Base-by-base conservation (phyloP, 1,140 invertebrate species). In the Drosophila mayri region DNA sequence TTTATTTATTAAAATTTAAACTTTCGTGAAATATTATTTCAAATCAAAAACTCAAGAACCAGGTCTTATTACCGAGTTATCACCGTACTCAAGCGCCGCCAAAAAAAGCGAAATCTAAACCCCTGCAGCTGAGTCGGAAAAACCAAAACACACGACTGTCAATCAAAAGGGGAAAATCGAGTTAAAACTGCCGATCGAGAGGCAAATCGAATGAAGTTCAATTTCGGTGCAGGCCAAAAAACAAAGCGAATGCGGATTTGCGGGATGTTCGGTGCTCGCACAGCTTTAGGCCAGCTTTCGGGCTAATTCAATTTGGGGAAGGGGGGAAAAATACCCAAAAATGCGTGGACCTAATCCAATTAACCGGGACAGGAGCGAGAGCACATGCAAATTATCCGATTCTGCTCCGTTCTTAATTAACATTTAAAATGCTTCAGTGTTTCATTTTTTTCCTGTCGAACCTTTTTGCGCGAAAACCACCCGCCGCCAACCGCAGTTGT, bases 391-490 rank as follows among this genome's bases (percentile, higher is more conserved):
- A 84, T 84, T 84, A 79, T 66, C 61, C 62, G 60, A 74, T 70
- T 85, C 65, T 52, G 50, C 35, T 60, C 37, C 47, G 16, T 61
- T 68, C 61, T 74, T 88, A 90, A 90, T 88, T 88, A 88, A 85
- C 87, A 85, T 73, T 81, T 90, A 81, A 84, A 90, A 78, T 64
- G 80, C 65, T 85, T 81, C 70, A 72, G 73, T 59, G 50, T 83
- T 68, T 60, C 49, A 38, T 52, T 57, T 65, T 25, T 16, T 35
- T 35, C 43, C n/a, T 41, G 46, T 57, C 11, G n/a, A 40, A 50
- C 43, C 73, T 65, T 76, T 76, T 76, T 47, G 38, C 57, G 28
- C 41, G 22, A 9, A 41, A 71, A 25, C 70, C 70, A 60, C 8
- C 28, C 28, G 54, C 70, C 44, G 11, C 20, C 20, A 30, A 60